These are phyloP conservation scores for Phyllopteryx taeniolatus DNA, from an alignment of 2,113 vertebrate species.

Conservation along the genomic window DNA sequence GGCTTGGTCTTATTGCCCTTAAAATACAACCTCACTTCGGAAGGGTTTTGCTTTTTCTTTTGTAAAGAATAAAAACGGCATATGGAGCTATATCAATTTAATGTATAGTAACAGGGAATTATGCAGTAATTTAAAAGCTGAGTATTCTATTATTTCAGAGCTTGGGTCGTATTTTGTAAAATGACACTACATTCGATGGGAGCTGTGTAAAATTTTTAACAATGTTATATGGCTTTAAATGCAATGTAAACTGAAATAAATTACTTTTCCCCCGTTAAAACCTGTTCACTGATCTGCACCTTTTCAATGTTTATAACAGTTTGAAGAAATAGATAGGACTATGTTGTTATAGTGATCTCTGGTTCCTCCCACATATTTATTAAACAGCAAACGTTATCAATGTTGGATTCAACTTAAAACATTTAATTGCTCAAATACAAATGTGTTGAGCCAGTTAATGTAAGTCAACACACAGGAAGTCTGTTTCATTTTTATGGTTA, in stretches of 20 bases:
- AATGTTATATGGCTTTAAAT: conserved; percentile 80
- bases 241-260: conserved; percentile 81
- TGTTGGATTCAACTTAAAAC: too few species aligned
- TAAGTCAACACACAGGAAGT: too few species aligned
- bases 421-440: not conserved
- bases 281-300: conserved; percentile 4
- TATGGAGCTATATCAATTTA: conserved; percentile 74
- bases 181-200: conserved; percentile 81
- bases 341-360: too few species aligned
- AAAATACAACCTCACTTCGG: conserved; percentile 55
- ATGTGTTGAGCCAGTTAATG: too few species aligned
- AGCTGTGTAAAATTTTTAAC: conserved; percentile 78
- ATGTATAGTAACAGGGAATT: conserved; percentile 62
- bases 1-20: conserved; percentile 75
- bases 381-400: not conserved
- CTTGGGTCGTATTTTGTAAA: conserved; percentile 94
- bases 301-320: not conserved
- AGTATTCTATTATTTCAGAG: conserved; percentile 80
- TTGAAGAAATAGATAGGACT: too few species aligned
- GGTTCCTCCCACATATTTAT: not conserved
- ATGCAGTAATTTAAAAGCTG: conserved; percentile 76
- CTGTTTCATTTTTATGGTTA: too few species aligned
- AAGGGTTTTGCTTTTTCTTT: conserved; percentile 74
- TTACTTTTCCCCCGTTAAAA: conserved; percentile 66
- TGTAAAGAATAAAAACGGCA: conserved; percentile 79